phyloP scores from a whole-genome alignment of 1,140 invertebrate species.

The Heliothis virescens region DNA sequence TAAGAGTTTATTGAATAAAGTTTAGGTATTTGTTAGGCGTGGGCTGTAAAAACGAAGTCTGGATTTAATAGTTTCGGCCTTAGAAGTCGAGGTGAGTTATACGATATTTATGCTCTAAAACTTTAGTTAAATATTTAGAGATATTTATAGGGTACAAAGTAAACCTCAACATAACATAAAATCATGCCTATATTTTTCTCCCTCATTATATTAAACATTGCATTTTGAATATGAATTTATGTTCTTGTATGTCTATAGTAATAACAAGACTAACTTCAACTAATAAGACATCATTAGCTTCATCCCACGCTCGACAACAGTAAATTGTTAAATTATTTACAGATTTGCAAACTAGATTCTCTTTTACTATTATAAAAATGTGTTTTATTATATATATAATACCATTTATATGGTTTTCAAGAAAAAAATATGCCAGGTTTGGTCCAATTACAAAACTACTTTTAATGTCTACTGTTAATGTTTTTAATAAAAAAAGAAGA shows the following conservation, averaged over 20 bases:
- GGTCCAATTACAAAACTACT: no score
- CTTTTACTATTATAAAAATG: not conserved
- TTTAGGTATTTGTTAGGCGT: slow-evolving; percentile 4
- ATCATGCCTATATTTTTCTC: no score
- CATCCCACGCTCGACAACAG: not conserved
- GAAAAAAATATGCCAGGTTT: no score
- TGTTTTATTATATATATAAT: no score
- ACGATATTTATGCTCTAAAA: not conserved
- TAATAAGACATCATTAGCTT: slow-evolving; percentile 11
- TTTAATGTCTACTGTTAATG: no score
- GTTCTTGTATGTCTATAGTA: not conserved
- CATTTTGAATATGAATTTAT: no score
- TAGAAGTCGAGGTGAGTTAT: not conserved
- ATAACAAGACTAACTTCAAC: not conserved
- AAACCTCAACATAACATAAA: no score
- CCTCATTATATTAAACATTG: no score
- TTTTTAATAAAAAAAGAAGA: no score
- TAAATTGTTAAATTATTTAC: slow-evolving; percentile 15
- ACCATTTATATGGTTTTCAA: no score
- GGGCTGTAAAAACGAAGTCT: slow-evolving; percentile 9
- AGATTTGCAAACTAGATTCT: not conserved
- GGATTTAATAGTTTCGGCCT: slow-evolving; percentile 29
- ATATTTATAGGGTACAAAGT: not conserved
- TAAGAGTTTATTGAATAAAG: slow-evolving; percentile 27
- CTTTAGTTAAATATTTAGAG: not conserved